A percentile compares a stretch with the other conserved stretches of the same genome.
phyloP scores from a whole-genome alignment of 2,888 invertebrate species.

The Andrena flavipes region DNA sequence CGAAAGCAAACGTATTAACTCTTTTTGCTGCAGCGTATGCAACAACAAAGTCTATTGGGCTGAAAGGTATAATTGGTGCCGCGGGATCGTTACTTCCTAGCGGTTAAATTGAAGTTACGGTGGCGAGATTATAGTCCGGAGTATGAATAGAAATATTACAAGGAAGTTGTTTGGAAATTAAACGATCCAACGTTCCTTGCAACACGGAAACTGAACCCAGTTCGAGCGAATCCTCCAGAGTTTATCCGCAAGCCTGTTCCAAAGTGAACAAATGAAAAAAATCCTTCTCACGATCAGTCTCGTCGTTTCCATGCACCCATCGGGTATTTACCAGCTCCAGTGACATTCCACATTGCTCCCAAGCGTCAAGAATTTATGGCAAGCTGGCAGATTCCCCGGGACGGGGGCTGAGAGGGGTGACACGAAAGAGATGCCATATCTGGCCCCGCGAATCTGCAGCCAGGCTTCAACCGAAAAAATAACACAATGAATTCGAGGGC shows the following conservation, averaged over 20 bases:
- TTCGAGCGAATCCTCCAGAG: neutral
- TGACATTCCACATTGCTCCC: constrained; percentile 16
- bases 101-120: constrained; percentile 7
- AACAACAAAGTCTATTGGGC: constrained; percentile 46
- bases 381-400: neutral
- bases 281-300: neutral
- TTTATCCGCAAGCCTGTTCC: neutral
- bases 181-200: no score
- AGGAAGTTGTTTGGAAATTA: neutral
- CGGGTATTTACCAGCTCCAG: constrained; percentile 4
- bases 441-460: constrained; percentile 20
- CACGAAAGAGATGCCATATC: constrained; percentile 47
- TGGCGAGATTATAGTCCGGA: constrained; percentile 43
- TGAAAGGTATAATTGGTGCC: constrained; percentile 51
- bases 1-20: constrained; percentile 25
- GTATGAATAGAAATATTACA: constrained; percentile 28
- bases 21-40: constrained; percentile 13
- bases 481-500: constrained; percentile 63
- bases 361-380: constrained; percentile 34
- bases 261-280: neutral
- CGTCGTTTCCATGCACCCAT: neutral
- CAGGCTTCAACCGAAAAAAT: constrained; percentile 40
- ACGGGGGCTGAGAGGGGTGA: neutral
- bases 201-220: no score
- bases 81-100: constrained; percentile 48